Base-by-base conservation (phyloP, 30 jellyfish, hydroid and myxozoan species). In the Phacellophora camtschatica region DNA sequence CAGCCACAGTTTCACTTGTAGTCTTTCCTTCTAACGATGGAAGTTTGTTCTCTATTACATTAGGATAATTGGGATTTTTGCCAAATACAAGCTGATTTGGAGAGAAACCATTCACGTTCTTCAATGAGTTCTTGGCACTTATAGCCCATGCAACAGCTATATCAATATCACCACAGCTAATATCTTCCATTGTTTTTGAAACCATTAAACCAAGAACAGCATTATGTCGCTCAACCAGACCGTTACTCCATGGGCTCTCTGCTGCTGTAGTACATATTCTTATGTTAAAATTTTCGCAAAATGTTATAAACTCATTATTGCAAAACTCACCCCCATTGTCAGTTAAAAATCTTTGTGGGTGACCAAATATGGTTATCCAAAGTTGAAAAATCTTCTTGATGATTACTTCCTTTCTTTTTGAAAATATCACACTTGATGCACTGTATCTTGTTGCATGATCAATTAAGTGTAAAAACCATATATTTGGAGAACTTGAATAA, bases 61-160 rank as follows among this genome's bases (percentile, higher is more conserved):
- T 51, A 10, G 92, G 96, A 28, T 22, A 29, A 80, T 74, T 85
- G 51, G 74, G 76, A 45, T 69, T 83, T 34, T 49, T 83, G 5
- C 82, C 95, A 68, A 69, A 78, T 33, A 72, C 90, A 9, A 85
- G 36, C 77, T 32, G 54, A 46, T 74, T 71, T 30, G 96, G 69
- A 35, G 49, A 27, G 51, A 12, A 85, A 20, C 96, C 85, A 37
- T 79, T 59, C 15, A 23, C 51, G 43, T 56, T 71, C n/a, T 32
- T 59, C 56, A 83, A 45, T 18, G 95, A 72, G 72, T 71, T 83
- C 71, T 69, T 70, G 2, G 88, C 95, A 83, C 88, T 57, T 10
- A 69, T 63, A 33, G 88, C 68, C 72, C 85, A 76, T 18, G 83
- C 83, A 19, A 42, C 27, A 18, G 66, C 74, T 32, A 48, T 3